Evolutionary conservation across 1,140 invertebrate genomes (phyloP).

Genomic region (Sarcophaga bullata): DNA sequence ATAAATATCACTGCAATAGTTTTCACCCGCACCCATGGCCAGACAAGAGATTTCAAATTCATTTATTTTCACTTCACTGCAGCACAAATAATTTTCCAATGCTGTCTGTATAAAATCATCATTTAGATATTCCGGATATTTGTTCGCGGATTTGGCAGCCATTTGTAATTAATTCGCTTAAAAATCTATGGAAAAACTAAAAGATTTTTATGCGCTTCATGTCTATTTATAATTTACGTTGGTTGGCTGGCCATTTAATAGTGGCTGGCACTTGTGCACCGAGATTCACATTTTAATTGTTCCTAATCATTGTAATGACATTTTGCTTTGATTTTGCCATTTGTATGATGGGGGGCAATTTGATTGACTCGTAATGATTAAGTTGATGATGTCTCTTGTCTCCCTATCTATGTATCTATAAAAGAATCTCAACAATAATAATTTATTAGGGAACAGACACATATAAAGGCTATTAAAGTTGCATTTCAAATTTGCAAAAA

Average conservation of each 20-base stretch:
- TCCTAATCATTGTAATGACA: conserved; percentile 12
- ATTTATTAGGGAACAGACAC: not conserved
- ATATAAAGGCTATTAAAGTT: not conserved
- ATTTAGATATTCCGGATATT: conserved; percentile 38
- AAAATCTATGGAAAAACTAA: not conserved
- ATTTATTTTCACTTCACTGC: conserved; percentile 50
- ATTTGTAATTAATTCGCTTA: not conserved
- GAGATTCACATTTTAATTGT: conserved; percentile 16
- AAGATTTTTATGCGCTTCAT: not conserved
- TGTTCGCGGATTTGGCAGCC: not conserved
- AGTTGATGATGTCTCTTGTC: not conserved
- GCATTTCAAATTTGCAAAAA: too few species aligned
- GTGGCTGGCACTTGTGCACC: not conserved
- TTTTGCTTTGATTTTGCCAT: not conserved
- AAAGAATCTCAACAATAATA: too few species aligned
- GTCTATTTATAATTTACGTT: not conserved
- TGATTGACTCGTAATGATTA: conserved; percentile 13
- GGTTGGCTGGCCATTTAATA: not conserved
- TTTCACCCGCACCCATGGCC: conserved; percentile 57
- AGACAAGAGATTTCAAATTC: conserved; percentile 52
- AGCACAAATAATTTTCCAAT: conserved; percentile 56
- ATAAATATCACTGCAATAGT: conserved; percentile 64
- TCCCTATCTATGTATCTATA: too few species aligned
- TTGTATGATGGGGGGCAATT: not conserved
- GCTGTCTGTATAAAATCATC: conserved; percentile 52